phyloP scores from a whole-genome alignment of 1,140 invertebrate species.

The Nephila pilipes region DNA sequence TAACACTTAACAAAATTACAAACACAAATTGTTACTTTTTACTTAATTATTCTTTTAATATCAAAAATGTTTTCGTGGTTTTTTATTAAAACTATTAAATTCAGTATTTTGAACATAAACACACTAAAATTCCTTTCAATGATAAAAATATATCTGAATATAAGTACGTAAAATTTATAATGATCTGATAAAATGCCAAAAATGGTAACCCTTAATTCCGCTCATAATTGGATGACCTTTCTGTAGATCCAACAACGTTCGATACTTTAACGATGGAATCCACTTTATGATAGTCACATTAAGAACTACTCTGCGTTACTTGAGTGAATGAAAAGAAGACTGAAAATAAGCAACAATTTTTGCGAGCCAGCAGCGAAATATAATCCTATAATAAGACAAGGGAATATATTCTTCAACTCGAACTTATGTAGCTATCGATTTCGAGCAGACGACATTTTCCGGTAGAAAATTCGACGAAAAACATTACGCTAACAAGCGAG shows the following conservation, averaged over 20 bases:
- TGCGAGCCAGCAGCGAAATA: background rate
- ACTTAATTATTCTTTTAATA: too few species aligned
- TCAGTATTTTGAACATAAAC: too few species aligned
- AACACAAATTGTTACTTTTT: too few species aligned
- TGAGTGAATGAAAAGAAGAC: background rate
- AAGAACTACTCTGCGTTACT: background rate
- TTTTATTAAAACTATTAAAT: too few species aligned
- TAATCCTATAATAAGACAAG: slow-evolving; percentile 40
- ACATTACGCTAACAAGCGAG: slow-evolving; percentile 58
- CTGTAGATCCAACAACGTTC: background rate
- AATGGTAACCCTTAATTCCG: background rate
- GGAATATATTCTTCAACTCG: background rate
- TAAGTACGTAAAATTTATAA: background rate
- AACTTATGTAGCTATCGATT: slow-evolving; percentile 24
- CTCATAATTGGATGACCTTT: background rate
- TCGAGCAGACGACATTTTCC: slow-evolving; percentile 43
- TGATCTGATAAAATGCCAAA: slow-evolving; percentile 3
- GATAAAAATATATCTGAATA: too few species aligned
- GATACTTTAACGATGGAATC: background rate
- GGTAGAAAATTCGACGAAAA: slow-evolving; percentile 41
- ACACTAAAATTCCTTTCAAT: too few species aligned
- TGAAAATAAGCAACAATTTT: slow-evolving; percentile 42
- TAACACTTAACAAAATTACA: too few species aligned
- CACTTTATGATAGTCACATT: slow-evolving; percentile 15
- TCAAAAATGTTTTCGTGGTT: too few species aligned